Evolutionary conservation across 2,888 invertebrate genomes (phyloP).

Genomic region (Agriopis aurantiaria): DNA sequence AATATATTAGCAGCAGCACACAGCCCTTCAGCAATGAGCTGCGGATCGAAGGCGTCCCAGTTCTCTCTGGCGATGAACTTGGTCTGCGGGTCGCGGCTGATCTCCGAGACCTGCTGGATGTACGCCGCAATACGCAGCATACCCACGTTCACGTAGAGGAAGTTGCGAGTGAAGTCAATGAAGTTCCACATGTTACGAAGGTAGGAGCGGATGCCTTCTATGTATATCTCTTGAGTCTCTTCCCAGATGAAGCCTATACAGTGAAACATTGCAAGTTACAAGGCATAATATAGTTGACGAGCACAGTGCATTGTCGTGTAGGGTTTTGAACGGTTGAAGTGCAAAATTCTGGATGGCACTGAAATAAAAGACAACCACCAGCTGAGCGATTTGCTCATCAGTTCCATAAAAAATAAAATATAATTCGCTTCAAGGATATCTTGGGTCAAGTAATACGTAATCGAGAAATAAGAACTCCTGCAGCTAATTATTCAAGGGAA

Average conservation of each 20-base stretch:
- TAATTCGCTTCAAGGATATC: too few species aligned
- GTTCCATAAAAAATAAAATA: too few species aligned
- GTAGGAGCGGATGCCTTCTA: conserved; percentile 94
- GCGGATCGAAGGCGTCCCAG: conserved; percentile 97
- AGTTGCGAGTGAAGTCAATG: conserved; percentile 97
- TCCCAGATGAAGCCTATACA: conserved; percentile 94
- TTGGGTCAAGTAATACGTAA: too few species aligned
- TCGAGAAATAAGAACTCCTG: too few species aligned
- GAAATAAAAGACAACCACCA: too few species aligned
- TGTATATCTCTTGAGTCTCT: conserved; percentile 96
- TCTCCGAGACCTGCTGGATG: conserved; percentile 91
- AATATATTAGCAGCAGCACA: conserved; percentile 98
- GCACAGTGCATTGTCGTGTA: too few species aligned
- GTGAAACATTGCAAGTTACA: not conserved
- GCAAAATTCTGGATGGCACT: too few species aligned
- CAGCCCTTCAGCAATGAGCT: conserved; percentile 96
- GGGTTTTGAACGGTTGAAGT: too few species aligned
- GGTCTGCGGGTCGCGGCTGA: conserved; percentile 88
- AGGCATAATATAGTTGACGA: too few species aligned
- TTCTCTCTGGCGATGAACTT: conserved; percentile 93
- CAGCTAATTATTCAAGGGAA: too few species aligned
- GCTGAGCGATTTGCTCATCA: too few species aligned
- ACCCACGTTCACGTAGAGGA: conserved; percentile 92
- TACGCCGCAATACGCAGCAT: conserved; percentile 90
- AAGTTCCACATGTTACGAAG: conserved; percentile 98